phyloP scores from a whole-genome alignment of 2,113 vertebrate genomes.

The Oreotrochilus melanogaster region DNA sequence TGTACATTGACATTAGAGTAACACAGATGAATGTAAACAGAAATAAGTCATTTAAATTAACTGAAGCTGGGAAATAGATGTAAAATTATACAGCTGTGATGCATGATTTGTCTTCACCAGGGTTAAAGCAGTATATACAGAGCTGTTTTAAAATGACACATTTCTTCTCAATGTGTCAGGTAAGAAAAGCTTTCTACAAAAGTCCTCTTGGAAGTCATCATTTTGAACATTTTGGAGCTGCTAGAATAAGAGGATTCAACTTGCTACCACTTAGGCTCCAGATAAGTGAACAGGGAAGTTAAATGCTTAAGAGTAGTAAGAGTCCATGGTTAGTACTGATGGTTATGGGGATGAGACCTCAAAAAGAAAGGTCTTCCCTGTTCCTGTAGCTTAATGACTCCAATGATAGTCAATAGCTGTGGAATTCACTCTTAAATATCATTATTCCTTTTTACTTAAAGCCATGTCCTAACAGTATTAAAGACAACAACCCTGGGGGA shows the following conservation, averaged over 20 bases:
- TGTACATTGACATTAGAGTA: not conserved
- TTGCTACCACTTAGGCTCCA: not conserved
- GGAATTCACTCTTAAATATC: not conserved
- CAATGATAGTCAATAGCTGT: not conserved
- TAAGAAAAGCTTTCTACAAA: constrained; percentile 28
- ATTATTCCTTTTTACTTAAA: not conserved
- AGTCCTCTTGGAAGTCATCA: constrained; percentile 33
- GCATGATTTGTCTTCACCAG: constrained; percentile 7
- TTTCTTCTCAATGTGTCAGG: not conserved
- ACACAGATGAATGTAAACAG: not conserved
- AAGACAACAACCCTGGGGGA: not conserved
- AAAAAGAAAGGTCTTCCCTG: not conserved
- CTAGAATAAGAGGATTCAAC: not conserved
- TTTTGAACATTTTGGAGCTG: constrained; percentile 6
- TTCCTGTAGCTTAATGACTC: constrained; percentile 1
- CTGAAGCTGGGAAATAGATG: not conserved
- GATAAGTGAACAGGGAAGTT: not conserved
- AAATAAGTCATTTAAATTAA: not conserved
- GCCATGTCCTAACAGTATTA: constrained; percentile 2
- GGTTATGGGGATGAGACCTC: not conserved
- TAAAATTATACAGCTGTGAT: constrained; percentile 17
- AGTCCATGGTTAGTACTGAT: not conserved
- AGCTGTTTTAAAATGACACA: constrained; percentile 42
- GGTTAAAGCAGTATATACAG: constrained; percentile 25
- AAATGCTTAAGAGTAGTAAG: not conserved